Evolutionary conservation across 2,888 invertebrate genomes (phyloP).

Genomic region (Zaprionus obscuricornis): DNA sequence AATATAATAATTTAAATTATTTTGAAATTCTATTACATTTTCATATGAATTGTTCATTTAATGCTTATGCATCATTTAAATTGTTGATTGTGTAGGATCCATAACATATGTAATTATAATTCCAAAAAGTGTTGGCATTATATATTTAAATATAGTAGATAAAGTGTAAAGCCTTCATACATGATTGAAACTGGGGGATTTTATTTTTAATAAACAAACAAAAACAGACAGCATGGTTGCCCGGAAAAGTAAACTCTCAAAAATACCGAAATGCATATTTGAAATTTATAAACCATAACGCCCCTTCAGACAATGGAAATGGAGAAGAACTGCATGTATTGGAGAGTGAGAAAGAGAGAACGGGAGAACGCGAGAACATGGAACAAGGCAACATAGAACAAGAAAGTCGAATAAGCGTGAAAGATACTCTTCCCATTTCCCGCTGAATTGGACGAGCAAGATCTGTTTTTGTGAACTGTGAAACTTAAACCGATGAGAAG

Average conservation of each 20-base stretch:
- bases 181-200: conserved; percentile 54
- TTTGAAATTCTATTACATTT: too few relatives aligned
- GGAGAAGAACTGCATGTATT: too few relatives aligned
- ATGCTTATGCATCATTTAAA: not conserved
- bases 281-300: conserved; percentile 74
- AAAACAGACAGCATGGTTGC: conserved; percentile 58
- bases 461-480: conserved; percentile 32
- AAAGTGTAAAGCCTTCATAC: too few relatives aligned
- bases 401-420: conserved; percentile 47
- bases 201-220: conserved; percentile 62
- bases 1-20: too few relatives aligned
- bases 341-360: conserved; percentile 5
- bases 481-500: conserved; percentile 62
- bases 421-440: conserved; percentile 64
- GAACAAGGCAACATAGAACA: conserved; percentile 17
- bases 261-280: conserved; percentile 51
- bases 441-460: conserved; percentile 19
- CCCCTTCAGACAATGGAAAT: conserved; percentile 40
- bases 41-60: too few relatives aligned
- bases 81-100: conserved; percentile 1
- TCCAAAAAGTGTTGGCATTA: not conserved
- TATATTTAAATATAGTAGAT: conserved; percentile 28
- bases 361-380: not conserved
- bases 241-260: conserved; percentile 41
- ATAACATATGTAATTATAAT: not conserved